Evolutionary conservation across 2,797 vertebrate genomes (phyloP).

Genomic region (Peromyscus nudipes): DNA sequence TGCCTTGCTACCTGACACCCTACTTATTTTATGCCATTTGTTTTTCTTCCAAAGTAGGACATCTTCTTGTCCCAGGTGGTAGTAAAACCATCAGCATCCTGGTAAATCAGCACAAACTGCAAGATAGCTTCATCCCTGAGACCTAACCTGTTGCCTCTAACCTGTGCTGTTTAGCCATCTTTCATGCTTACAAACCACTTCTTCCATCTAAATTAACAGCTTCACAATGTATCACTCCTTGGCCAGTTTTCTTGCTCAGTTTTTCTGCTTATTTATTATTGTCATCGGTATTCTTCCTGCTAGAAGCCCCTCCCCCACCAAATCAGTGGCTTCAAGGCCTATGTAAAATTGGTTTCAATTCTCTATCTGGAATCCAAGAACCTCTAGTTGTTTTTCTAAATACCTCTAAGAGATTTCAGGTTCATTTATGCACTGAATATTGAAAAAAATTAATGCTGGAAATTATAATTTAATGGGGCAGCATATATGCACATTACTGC

Average conservation of each 20-base stretch:
- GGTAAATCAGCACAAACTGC: neutral
- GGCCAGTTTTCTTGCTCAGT: neutral
- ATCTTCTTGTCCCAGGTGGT: neutral
- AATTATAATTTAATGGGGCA: neutral
- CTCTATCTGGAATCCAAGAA: constrained; percentile 13
- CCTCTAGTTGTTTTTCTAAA: constrained; percentile 11
- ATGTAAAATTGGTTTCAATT: constrained; percentile 26
- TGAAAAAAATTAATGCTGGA: constrained; percentile 35
- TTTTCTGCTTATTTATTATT: neutral
- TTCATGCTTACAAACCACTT: neutral
- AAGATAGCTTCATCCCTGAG: neutral
- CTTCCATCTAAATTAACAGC: neutral
- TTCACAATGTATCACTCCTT: neutral
- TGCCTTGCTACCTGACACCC: neutral
- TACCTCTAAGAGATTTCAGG: neutral
- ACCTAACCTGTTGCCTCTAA: neutral
- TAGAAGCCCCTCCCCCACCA: neutral
- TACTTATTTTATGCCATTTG: neutral
- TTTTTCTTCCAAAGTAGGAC: neutral
- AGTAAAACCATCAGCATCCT: neutral
- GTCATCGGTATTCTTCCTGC: neutral
- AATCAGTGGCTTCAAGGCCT: neutral
- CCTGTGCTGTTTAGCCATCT: neutral
- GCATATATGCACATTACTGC: neutral
- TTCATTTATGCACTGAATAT: neutral